These are phyloP conservation scores for Encarsia formosa DNA, from an alignment of 2,888 invertebrate genomes.

Conservation along the genomic window DNA sequence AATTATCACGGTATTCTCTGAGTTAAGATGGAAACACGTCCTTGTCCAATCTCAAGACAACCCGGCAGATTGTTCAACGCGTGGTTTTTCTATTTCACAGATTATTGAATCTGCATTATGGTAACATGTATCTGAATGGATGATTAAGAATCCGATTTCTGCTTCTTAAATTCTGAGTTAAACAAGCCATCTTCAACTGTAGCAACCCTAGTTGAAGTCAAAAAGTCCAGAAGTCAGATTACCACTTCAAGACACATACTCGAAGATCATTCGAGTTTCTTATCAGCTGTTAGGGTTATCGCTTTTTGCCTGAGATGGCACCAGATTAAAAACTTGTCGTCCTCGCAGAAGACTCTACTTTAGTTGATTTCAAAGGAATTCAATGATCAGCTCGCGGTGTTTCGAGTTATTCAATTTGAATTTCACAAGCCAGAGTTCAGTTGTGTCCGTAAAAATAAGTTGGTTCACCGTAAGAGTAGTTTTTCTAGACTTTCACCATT, in stretches of 20 bases:
- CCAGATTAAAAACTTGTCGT: too few species aligned
- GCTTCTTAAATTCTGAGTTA: background rate
- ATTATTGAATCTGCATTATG: background rate
- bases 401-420: background rate
- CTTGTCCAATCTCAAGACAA: too few species aligned
- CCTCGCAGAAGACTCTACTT: background rate
- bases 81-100: too few species aligned
- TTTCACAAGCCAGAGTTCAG: background rate
- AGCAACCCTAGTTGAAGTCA: too few species aligned
- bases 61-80: too few species aligned
- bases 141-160: background rate
- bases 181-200: background rate
- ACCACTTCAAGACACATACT: background rate
- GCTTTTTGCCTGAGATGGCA: background rate
- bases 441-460: background rate
- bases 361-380: background rate
- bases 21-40: too few species aligned
- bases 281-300: background rate
- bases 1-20: too few species aligned
- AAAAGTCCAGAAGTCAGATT: background rate
- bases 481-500: constrained; percentile 3
- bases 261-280: background rate
- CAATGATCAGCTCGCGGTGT: background rate
- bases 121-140: background rate
- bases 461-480: too few species aligned